A percentile compares a stretch with the other conserved stretches of the same genome.
phyloP scores from a whole-genome alignment of 2,888 invertebrate genomes.

The Auanema freiburgensis region DNA sequence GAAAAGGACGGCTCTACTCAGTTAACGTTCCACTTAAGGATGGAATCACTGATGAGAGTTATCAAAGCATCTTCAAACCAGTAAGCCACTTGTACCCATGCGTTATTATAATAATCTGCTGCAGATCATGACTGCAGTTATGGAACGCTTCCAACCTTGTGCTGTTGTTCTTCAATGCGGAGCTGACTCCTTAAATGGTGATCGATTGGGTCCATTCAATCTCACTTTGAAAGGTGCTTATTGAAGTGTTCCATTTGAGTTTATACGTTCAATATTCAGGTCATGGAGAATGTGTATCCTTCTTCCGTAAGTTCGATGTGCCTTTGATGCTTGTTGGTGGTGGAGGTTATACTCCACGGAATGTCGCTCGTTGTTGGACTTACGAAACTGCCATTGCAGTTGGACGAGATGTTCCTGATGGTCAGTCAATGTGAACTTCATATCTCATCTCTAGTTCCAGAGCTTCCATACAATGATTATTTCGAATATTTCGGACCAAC shows the following conservation, averaged over 20 bases:
- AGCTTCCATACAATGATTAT: constrained; percentile 61
- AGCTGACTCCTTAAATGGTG: constrained; percentile 94
- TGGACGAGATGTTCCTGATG: constrained; percentile 52
- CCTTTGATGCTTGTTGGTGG: constrained; percentile 96
- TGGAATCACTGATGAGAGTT: constrained; percentile 97
- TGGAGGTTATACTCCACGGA: constrained; percentile 54
- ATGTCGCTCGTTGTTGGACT: constrained; percentile 80
- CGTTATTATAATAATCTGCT: constrained; percentile 9
- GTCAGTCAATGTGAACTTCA: constrained; percentile 18
- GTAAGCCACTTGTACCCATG: constrained; percentile 9
- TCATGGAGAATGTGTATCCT: constrained; percentile 79
- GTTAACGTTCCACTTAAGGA: constrained; percentile 96
- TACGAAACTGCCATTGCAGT: constrained; percentile 82
- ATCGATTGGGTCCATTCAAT: constrained; percentile 88
- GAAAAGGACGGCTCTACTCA: constrained; percentile 92
- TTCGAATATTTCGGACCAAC: constrained; percentile 59
- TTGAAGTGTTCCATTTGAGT: neutral
- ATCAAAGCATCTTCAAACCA: constrained; percentile 83
- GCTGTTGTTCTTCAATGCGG: constrained; percentile 98
- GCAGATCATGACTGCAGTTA: constrained; percentile 72
- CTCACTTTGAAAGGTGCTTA: constrained; percentile 49
- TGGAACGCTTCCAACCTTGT: constrained; percentile 98
- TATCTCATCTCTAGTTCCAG: constrained; percentile 21
- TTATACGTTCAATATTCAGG: constrained; percentile 13
- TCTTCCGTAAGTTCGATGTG: constrained; percentile 93